These are phyloP conservation scores for Hyaena hyaena DNA, from an alignment of 2,113 vertebrate genomes.

Conservation along the genomic window DNA sequence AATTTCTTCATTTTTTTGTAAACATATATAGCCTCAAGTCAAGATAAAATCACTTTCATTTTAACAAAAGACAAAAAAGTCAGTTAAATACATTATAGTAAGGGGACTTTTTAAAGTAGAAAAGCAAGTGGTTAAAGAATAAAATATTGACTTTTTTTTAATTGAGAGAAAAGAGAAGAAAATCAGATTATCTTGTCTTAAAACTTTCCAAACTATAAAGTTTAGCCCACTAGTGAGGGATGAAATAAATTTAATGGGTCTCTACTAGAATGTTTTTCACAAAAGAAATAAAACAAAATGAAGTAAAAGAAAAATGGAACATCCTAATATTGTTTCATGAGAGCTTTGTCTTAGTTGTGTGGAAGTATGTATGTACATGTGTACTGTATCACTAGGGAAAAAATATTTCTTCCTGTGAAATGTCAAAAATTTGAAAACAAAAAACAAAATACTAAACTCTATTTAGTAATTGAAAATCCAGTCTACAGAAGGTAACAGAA, in stretches of 20 bases:
- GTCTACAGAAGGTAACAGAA: constrained; percentile 31
- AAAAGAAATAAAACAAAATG: background rate
- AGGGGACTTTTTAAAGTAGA: background rate
- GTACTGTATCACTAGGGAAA: background rate
- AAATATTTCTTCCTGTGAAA: background rate
- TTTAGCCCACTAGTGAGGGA: background rate
- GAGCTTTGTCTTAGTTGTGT: background rate
- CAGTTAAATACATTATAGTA: background rate
- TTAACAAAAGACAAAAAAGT: background rate
- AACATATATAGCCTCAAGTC: background rate
- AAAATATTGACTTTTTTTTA: background rate
- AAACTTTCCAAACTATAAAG: background rate
- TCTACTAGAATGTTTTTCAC: background rate
- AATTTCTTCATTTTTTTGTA: background rate
- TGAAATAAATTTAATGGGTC: background rate
- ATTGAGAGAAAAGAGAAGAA: background rate
- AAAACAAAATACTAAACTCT: background rate
- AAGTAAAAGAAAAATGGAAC: background rate
- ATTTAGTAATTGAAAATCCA: background rate
- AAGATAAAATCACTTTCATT: background rate
- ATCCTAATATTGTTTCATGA: background rate
- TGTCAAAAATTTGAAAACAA: background rate
- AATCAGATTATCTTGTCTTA: background rate
- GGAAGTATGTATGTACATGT: background rate
- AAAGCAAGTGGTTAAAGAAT: background rate